These are phyloP conservation scores for Cantharis rustica DNA, from an alignment of 2,888 invertebrate species.

Conservation along the genomic window DNA sequence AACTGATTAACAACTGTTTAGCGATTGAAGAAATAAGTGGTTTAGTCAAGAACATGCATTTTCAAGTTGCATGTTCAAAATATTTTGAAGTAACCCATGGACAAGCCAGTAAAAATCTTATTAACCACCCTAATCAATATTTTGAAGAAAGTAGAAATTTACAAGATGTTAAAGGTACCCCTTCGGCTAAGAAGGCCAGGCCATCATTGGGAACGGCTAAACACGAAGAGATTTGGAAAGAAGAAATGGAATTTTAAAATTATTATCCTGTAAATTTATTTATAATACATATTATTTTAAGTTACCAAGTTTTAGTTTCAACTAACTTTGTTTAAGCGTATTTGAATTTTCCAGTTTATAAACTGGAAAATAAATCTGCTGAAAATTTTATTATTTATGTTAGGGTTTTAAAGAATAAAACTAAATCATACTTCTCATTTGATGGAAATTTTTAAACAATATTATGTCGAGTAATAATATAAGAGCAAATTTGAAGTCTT, in stretches of 20 bases:
- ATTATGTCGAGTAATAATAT: no score
- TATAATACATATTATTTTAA: neutral
- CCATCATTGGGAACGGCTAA: neutral
- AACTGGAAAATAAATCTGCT: no score
- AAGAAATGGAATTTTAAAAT: conserved; percentile 5
- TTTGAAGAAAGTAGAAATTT: conserved; percentile 74
- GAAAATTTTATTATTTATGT: no score
- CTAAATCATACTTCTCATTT: no score
- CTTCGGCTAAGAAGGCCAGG: neutral
- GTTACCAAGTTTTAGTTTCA: neutral
- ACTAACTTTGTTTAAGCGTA: no score
- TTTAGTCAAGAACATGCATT: conserved; percentile 77
- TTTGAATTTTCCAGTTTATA: no score
- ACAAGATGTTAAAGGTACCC: conserved; percentile 36
- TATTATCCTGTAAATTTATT: conserved; percentile 39
- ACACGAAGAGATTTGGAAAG: conserved; percentile 1
- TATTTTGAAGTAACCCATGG: conserved; percentile 78
- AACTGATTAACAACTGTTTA: conserved; percentile 50
- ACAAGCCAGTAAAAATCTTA: conserved; percentile 66
- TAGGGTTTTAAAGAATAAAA: no score
- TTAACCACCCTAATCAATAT: conserved; percentile 92
- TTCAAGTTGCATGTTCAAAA: conserved; percentile 86
- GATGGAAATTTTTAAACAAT: no score
- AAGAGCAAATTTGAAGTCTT: no score
- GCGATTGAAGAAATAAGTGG: conserved; percentile 74